Conservation (phyloP, 2,888 invertebrate species). For the Patella pellucida region DNA sequence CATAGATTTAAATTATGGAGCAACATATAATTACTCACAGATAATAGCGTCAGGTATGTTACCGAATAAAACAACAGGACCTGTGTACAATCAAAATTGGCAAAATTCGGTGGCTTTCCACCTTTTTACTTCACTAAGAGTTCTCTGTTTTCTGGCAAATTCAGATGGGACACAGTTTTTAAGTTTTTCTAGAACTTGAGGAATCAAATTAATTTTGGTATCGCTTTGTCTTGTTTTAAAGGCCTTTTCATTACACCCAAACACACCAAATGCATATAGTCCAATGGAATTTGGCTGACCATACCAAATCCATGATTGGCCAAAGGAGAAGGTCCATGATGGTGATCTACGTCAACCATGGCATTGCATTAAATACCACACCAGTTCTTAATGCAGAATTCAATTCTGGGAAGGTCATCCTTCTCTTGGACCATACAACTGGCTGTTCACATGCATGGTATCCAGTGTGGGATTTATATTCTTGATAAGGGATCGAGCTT, state of each 20-base stretch:
- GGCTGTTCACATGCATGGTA: conserved; percentile 29
- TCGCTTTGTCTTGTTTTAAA: conserved; percentile 3
- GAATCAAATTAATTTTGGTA: neutral
- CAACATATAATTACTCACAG: neutral
- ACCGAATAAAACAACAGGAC: conserved; percentile 10
- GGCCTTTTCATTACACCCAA: no score
- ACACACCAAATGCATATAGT: no score
- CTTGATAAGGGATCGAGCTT: conserved; percentile 33
- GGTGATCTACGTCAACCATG: no score
- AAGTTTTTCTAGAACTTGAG: neutral
- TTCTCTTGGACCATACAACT: no score
- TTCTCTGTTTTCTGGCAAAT: conserved; percentile 16
- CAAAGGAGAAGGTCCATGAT: no score
- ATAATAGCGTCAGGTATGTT: neutral
- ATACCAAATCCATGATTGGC: no score
- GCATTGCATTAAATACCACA: conserved; percentile 11
- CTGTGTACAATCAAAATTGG: conserved; percentile 16
- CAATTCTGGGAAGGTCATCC: no score
- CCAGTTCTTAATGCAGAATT: conserved; percentile 13
- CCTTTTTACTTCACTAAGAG: conserved; percentile 4
- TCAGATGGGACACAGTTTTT: neutral
- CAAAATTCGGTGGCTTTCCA: conserved; percentile 20
- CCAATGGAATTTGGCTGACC: no score
- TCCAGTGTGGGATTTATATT: conserved; percentile 28
- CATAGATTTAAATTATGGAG: conserved; percentile 8